These are phyloP conservation scores for Eumacrocentrus americanus DNA, from an alignment of 2,888 invertebrate genomes.

Conservation along the genomic window DNA sequence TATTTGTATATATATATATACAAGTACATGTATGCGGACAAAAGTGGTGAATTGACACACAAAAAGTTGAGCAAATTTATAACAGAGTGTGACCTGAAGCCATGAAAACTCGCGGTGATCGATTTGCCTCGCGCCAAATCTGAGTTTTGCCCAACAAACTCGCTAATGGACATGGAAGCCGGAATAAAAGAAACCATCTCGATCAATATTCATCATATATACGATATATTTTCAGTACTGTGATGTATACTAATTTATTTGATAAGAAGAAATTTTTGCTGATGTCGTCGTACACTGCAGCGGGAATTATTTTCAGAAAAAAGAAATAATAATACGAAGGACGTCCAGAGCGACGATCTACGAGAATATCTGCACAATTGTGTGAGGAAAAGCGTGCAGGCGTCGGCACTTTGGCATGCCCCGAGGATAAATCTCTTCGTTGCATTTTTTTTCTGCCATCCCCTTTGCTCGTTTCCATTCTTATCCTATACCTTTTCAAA, in stretches of 20 bases:
- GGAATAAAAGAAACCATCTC: not conserved
- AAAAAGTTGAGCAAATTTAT: slow-evolving; percentile 7
- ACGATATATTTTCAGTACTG: not conserved
- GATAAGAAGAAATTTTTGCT: not conserved
- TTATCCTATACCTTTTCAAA: not conserved
- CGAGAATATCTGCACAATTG: not conserved
- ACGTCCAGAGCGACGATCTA: not conserved
- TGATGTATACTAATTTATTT: not conserved
- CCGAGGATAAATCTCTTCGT: slow-evolving; percentile 35
- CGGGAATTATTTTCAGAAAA: not conserved
- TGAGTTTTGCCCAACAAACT: not conserved
- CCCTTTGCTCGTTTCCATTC: slow-evolving; percentile 3
- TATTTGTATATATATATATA: not conserved
- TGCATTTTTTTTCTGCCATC: slow-evolving; percentile 20
- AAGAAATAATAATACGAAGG: not conserved
- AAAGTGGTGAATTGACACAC: not conserved
- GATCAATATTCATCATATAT: not conserved
- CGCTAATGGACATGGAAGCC: slow-evolving; percentile 4
- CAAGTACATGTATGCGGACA: not conserved
- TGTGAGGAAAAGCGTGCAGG: slow-evolving; percentile 26
- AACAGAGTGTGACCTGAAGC: slow-evolving; percentile 9
- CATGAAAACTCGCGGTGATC: slow-evolving; percentile 6
- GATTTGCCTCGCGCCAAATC: slow-evolving; percentile 8
- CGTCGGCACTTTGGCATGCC: slow-evolving; percentile 32
- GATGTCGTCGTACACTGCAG: too few species aligned